Percentiles rank a stretch among this genome's conserved stretches.
Evolutionary conservation across 2,888 invertebrate species (phyloP).

Genomic region (Chloromyia formosa): DNA sequence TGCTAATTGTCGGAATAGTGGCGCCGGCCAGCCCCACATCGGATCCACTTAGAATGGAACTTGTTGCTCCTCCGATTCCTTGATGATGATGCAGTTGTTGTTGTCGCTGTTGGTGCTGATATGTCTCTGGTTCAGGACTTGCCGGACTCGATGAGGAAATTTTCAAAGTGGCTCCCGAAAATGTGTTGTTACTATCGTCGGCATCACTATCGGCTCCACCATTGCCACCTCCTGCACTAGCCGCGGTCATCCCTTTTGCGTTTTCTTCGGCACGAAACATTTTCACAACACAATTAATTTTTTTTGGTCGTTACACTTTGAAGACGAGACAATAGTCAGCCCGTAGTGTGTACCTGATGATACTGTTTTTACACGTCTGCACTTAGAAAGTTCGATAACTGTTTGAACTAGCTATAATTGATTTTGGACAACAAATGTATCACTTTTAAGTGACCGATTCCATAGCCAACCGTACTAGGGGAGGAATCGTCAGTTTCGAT

Average conservation of each 20-base stretch:
- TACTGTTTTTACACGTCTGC: too few relatives aligned
- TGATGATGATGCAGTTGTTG: conserved; percentile 41
- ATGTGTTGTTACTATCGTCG: conserved; percentile 61
- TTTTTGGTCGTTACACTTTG: background rate
- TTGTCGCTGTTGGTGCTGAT: conserved; percentile 51
- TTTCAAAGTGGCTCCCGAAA: conserved; percentile 59
- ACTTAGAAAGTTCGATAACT: too few relatives aligned
- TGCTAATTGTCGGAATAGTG: conserved; percentile 59
- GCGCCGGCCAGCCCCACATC: conserved; percentile 60
- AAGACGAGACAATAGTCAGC: background rate
- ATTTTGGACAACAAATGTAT: background rate
- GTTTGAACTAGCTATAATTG: background rate
- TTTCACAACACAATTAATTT: background rate
- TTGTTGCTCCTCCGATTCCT: conserved; percentile 43
- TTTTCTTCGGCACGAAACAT: conserved; percentile 42
- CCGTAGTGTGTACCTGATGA: too few relatives aligned
- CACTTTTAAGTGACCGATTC: conserved; percentile 8
- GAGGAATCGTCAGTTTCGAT: too few relatives aligned
- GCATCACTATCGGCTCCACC: conserved; percentile 54
- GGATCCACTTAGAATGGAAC: conserved; percentile 54
- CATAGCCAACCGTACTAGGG: background rate
- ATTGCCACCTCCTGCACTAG: too few relatives aligned
- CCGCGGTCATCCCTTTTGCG: background rate
- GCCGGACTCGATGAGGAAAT: conserved; percentile 49
- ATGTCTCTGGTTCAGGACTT: conserved; percentile 47